Conservation (phyloP, 1,140 invertebrate species). For the Magallana ariakensis region DNA sequence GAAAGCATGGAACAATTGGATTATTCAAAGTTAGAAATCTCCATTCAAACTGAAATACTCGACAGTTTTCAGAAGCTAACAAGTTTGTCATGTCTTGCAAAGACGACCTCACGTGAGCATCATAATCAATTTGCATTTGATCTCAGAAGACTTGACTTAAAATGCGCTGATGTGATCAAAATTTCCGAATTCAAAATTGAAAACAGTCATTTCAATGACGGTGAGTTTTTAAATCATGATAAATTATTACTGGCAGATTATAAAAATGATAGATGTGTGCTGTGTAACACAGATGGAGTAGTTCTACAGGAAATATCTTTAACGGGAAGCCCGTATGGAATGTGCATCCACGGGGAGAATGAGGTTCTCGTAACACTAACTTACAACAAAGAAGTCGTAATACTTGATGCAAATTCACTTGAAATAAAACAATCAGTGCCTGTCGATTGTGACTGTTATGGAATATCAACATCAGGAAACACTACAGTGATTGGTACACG, state of each 20-base stretch:
- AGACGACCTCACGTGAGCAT: not conserved
- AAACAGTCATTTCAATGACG: not conserved
- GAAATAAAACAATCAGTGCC: not conserved
- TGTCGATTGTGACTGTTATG: not conserved
- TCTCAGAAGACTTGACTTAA: not conserved
- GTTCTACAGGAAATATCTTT: not conserved
- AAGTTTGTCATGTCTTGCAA: not conserved
- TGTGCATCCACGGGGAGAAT: not conserved
- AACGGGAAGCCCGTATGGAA: not conserved
- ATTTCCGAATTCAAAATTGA: not conserved
- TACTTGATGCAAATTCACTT: not conserved
- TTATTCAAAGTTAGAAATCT: not conserved
- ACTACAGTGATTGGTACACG: not conserved
- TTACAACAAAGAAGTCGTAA: not conserved
- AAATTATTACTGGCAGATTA: not conserved
- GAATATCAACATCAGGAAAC: not conserved
- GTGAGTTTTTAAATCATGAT: not conserved
- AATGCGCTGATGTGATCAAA: not conserved
- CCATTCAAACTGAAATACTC: not conserved
- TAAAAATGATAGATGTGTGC: not conserved
- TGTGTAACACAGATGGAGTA: not conserved
- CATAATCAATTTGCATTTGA: not conserved
- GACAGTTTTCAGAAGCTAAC: not conserved
- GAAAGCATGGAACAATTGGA: not conserved
- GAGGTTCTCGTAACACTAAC: not conserved